Evolutionary conservation across 2,888 invertebrate genomes (phyloP).

Genomic region (Nephrotoma flavescens): DNA sequence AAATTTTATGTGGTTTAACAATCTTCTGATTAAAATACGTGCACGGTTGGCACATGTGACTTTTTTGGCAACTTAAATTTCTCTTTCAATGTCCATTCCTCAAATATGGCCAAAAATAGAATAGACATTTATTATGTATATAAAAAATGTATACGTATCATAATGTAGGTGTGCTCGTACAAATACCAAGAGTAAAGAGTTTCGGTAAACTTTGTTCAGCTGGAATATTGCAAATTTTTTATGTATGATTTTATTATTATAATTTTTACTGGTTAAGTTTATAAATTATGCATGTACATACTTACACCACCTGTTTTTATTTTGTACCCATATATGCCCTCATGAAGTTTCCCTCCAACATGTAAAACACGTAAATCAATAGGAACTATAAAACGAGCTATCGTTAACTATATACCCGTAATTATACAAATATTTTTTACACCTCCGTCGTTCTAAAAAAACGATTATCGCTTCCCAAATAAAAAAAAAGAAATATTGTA

Average conservation of each 20-base stretch:
- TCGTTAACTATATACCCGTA: background rate
- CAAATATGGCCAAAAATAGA: no score
- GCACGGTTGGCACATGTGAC: background rate
- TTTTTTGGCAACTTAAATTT: background rate
- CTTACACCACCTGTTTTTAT: background rate
- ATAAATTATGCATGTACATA: background rate
- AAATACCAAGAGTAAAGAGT: no score
- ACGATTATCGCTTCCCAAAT: background rate
- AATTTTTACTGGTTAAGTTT: no score
- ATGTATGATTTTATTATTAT: no score
- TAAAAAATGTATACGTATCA: no score
- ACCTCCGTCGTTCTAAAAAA: background rate
- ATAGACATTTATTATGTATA: no score
- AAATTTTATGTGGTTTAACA: background rate
- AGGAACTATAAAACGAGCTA: background rate
- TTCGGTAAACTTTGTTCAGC: background rate
- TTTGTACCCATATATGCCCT: background rate
- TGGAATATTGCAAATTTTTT: background rate
- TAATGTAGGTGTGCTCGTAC: no score
- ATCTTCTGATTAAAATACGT: background rate
- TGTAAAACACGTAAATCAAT: background rate
- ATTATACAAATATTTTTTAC: background rate
- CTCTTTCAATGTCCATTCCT: no score
- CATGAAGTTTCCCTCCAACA: background rate
- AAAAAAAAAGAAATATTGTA: background rate